Conservation (phyloP, 2,113 vertebrate species). For the Esox niger region DNA sequence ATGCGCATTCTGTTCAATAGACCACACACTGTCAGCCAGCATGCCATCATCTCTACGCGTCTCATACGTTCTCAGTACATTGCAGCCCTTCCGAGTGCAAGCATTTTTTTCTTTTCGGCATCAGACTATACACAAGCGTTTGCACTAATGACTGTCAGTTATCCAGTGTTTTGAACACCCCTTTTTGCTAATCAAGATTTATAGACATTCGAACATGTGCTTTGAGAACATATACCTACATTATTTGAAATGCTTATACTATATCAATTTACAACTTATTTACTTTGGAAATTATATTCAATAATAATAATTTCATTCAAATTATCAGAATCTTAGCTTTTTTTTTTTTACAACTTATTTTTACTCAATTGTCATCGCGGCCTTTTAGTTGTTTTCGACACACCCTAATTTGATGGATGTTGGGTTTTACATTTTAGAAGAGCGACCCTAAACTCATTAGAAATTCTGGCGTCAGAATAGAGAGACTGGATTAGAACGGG, state of each 20-base stretch:
- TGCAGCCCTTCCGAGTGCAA: too few species aligned
- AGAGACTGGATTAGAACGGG: slow-evolving; percentile 8
- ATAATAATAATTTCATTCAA: not conserved
- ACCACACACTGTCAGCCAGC: slow-evolving; percentile 98
- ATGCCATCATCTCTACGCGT: slow-evolving; percentile 75
- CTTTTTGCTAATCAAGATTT: slow-evolving; percentile 60
- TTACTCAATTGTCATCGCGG: not conserved
- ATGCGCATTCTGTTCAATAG: slow-evolving; percentile 88
- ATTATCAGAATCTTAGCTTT: too few species aligned
- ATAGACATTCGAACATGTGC: slow-evolving; percentile 44
- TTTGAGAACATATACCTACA: slow-evolving; percentile 5
- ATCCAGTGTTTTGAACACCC: not conserved
- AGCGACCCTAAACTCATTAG: slow-evolving; percentile 6
- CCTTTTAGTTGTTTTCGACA: not conserved
- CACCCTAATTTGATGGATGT: slow-evolving; percentile 6
- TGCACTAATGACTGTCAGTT: slow-evolving; percentile 1
- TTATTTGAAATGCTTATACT: too few species aligned
- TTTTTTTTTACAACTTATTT: too few species aligned
- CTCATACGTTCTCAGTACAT: not conserved
- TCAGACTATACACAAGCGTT: not conserved
- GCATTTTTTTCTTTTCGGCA: too few species aligned
- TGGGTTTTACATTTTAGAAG: not conserved
- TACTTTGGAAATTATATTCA: not conserved
- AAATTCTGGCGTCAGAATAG: not conserved
- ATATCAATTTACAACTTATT: not conserved